A percentile compares a stretch with the other conserved stretches of the same genome.
Evolutionary conservation across 2,797 vertebrate genomes (phyloP).

Genomic region (Apogon talboti): DNA sequence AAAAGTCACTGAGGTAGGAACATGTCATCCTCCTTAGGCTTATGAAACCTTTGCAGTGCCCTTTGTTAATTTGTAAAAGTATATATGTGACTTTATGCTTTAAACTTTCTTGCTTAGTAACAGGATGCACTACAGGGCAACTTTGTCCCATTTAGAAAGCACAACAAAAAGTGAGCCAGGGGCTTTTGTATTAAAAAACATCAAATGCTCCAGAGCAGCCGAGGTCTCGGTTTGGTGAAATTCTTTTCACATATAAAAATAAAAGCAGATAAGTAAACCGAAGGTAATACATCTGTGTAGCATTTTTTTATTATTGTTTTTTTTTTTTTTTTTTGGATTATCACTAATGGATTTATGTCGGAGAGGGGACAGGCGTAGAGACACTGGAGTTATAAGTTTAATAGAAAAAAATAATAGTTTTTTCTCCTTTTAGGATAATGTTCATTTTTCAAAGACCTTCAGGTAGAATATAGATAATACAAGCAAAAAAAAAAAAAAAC

Average conservation of each 20-base stretch:
- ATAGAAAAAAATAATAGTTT: background rate
- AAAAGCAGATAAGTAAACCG: slow-evolving; percentile 1
- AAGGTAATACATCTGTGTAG: slow-evolving; percentile 6
- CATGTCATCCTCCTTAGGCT: slow-evolving; percentile 25
- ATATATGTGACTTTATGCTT: background rate
- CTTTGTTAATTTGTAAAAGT: background rate
- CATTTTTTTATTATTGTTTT: too few relatives aligned
- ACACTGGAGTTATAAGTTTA: slow-evolving; percentile 5
- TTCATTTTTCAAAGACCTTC: background rate
- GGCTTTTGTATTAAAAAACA: background rate
- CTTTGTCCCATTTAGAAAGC: background rate
- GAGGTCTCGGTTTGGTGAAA: background rate
- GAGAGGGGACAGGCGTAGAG: background rate
- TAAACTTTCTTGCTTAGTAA: background rate
- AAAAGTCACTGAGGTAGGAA: slow-evolving; percentile 16
- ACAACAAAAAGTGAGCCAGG: background rate
- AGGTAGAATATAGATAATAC: background rate
- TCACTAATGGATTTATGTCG: slow-evolving; percentile 2
- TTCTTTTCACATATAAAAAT: background rate
- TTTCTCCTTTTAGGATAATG: slow-evolving; percentile 16
- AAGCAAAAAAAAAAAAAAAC: background rate
- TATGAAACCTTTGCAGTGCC: slow-evolving; percentile 15
- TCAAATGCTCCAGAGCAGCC: background rate
- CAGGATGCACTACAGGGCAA: slow-evolving; percentile 5
- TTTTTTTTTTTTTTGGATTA: too few relatives aligned